Conservation (phyloP, 2,888 invertebrate species). For the Lasius platythorax region DNA sequence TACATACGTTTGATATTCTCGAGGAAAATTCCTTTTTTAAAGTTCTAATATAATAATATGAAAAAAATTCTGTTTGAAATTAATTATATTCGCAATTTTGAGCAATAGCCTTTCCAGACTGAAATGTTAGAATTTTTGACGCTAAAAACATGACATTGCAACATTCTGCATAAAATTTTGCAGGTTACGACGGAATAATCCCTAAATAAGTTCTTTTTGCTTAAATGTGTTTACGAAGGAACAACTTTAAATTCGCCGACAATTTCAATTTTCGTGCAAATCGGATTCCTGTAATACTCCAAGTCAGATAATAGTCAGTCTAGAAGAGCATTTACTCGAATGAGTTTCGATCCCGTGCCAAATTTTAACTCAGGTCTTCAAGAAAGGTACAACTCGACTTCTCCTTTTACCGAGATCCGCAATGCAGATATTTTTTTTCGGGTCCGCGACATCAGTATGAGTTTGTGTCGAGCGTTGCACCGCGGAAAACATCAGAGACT, state of each 20-base stretch:
- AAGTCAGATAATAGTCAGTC: slow-evolving; percentile 37
- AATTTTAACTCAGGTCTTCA: slow-evolving; percentile 49
- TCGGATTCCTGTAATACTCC: slow-evolving; percentile 32
- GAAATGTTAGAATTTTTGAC: neutral
- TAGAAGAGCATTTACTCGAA: slow-evolving; percentile 7
- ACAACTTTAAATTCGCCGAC: slow-evolving; percentile 5
- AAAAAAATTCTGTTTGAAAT: neutral
- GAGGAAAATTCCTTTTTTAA: neutral
- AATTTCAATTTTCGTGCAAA: slow-evolving; percentile 31
- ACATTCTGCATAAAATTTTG: neutral
- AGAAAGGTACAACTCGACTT: slow-evolving; percentile 19
- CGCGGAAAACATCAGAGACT: slow-evolving; percentile 13
- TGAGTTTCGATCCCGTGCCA: slow-evolving; percentile 32
- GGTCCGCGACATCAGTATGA: slow-evolving; percentile 17
- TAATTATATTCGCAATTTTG: neutral
- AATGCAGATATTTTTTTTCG: slow-evolving; percentile 51
- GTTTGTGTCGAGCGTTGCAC: slow-evolving; percentile 18
- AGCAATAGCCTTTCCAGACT: neutral
- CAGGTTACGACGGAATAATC: no score
- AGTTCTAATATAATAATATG: neutral
- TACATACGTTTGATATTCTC: neutral
- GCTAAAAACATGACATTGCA: neutral
- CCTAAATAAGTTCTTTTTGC: neutral
- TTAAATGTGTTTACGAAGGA: slow-evolving; percentile 5
- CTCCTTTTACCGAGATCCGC: slow-evolving; percentile 37